Base-by-base conservation (phyloP, 1,140 invertebrate species). In the Harpegnathos saltator region DNA sequence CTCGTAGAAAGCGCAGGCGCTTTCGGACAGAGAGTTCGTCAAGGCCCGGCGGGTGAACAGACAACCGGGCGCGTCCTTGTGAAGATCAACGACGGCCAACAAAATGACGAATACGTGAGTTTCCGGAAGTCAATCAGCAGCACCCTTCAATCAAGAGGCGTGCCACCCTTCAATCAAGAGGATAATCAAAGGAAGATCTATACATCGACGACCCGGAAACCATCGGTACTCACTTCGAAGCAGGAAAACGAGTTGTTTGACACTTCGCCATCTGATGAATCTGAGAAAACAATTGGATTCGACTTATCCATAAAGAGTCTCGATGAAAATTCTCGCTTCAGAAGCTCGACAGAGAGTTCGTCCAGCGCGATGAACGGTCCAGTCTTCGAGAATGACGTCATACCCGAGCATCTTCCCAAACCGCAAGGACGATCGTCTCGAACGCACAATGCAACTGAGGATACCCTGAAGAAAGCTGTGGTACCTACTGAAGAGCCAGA, bases 1-100 rank as follows among this genome's bases (percentile, higher is more conserved):
- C 65, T 80, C 14, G 22, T 75, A 5, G 85, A 90, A 66, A 78
- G 80, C 29, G 62, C 82, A 29, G 88, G 84, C 11, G 83, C 78
- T n/a, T 91, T 90, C 65, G 90, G 90, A 17, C 71, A 90, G 58
- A 72, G 78, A n/a, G 73, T 90, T 11, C 69, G 66, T 3, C 66
- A 65, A 1, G 22, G 14, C 38, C 33, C 7, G 0, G 14, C 33
- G n/a, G 14, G 1, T n/a, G 48, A 38, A n/a, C 14, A 9, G 9
- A 68, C 29, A 9, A 56, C 50, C 33, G 33, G 29, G 52, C 58
- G 14, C 12, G 15, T 9, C 9, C 56, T 22, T 12, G 14, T 44
- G 3, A 44, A 44, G 5, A 33, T 0, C 11, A 29, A 1, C 15
- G 44, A 69, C 7, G 7, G 1, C 0, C 65, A 1, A 19, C 24